A percentile compares a stretch with the other conserved stretches of the same genome.
These are phyloP conservation scores for Leguminivora glycinivorella DNA, from an alignment of 1,140 invertebrate genomes.

Conservation along the genomic window DNA sequence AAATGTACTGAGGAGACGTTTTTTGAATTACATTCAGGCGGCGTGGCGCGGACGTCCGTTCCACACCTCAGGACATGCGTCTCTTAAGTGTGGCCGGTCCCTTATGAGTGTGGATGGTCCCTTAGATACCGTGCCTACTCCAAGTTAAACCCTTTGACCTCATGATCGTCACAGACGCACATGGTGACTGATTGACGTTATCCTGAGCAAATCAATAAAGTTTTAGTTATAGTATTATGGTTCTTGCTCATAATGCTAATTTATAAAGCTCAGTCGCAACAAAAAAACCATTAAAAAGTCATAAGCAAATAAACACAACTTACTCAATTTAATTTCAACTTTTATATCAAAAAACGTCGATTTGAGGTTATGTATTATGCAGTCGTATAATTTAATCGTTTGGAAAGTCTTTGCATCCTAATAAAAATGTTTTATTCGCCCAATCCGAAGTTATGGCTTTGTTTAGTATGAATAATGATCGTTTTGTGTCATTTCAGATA, in stretches of 20 bases:
- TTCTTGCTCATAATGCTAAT: neutral
- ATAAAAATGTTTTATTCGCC: neutral
- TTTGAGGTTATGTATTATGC: neutral
- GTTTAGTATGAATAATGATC: neutral
- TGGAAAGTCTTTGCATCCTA: neutral
- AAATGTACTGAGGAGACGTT: too few species aligned
- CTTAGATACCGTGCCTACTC: too few species aligned
- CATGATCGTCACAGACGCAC: too few species aligned
- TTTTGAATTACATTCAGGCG: too few species aligned
- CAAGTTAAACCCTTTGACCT: too few species aligned
- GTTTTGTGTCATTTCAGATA: neutral
- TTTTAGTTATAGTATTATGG: too few species aligned
- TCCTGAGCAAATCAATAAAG: too few species aligned
- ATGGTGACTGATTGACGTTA: too few species aligned
- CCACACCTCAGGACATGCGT: too few species aligned
- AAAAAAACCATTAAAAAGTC: neutral
- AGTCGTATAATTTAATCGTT: conserved; percentile 1
- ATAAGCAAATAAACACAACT: neutral
- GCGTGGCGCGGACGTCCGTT: too few species aligned
- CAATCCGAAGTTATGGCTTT: neutral
- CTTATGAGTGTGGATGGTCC: too few species aligned
- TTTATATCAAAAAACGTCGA: neutral
- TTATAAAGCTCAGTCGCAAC: neutral
- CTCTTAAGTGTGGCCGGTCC: too few species aligned
- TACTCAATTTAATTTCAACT: neutral